phyloP scores from a whole-genome alignment of 2,888 invertebrate species.

The Phortica magna region DNA sequence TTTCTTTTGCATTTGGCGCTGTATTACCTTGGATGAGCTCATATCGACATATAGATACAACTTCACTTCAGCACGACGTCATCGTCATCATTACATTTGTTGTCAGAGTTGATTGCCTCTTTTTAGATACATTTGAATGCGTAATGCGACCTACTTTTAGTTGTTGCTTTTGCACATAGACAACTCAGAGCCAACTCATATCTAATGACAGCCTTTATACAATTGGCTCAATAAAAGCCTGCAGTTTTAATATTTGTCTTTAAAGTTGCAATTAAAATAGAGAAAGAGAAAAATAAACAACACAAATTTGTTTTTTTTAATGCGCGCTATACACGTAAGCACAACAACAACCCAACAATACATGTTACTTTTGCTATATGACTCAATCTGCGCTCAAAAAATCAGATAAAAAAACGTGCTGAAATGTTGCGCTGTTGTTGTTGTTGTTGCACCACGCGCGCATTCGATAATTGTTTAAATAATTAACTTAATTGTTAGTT shows the following conservation, averaged over 20 bases:
- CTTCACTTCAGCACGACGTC: background rate
- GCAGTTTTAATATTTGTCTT: no score
- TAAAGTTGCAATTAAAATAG: no score
- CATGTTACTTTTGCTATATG: background rate
- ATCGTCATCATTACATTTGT: slow-evolving; percentile 34
- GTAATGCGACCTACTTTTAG: slow-evolving; percentile 66
- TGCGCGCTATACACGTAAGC: background rate
- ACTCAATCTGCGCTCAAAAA: slow-evolving; percentile 52
- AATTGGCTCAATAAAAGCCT: no score
- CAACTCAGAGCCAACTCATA: no score
- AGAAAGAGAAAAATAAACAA: no score
- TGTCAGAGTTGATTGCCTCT: slow-evolving; percentile 1
- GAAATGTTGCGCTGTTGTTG: background rate
- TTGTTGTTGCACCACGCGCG: slow-evolving; percentile 14
- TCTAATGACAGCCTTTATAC: no score
- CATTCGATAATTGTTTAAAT: slow-evolving; percentile 62
- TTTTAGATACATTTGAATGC: slow-evolving; percentile 54
- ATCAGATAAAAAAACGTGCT: slow-evolving; percentile 61
- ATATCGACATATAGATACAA: slow-evolving; percentile 12
- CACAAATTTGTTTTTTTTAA: background rate
- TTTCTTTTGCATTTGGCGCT: slow-evolving; percentile 28
- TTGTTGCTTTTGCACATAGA: no score
- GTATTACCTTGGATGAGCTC: slow-evolving; percentile 66
- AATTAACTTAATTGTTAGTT: slow-evolving; percentile 60
- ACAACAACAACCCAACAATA: background rate